Conservation (phyloP, 2,797 vertebrate species). For the Xiphophorus birchmanni region DNA sequence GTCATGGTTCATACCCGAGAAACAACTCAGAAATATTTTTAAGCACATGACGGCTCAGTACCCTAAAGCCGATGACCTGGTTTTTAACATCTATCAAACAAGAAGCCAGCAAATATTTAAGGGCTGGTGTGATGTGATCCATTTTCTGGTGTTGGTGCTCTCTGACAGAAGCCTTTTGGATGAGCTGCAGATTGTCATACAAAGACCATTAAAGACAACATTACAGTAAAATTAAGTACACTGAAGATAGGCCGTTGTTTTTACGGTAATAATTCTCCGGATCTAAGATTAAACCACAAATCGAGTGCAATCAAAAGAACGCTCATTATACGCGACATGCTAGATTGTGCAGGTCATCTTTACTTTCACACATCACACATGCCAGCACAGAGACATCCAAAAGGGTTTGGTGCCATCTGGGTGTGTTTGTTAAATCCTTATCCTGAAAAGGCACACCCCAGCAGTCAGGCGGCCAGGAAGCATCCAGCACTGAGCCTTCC, state of each 20-base stretch:
- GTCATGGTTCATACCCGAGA: background rate
- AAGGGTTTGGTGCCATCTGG: constrained; percentile 18
- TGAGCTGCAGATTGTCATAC: background rate
- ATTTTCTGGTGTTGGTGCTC: background rate
- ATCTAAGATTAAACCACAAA: constrained; percentile 39
- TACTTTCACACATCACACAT: constrained; percentile 33
- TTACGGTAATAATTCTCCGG: constrained; percentile 27
- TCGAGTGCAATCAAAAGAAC: constrained; percentile 25
- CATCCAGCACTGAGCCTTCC: constrained; percentile 51
- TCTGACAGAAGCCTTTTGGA: background rate
- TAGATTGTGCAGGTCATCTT: constrained; percentile 14
- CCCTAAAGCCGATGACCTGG: background rate
- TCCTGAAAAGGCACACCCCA: constrained; percentile 62
- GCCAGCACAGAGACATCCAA: constrained; percentile 3
- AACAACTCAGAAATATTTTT: background rate
- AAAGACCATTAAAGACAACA: background rate
- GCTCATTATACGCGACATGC: constrained; percentile 21
- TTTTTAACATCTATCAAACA: background rate
- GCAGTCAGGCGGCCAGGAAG: constrained; percentile 44
- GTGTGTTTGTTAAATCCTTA: constrained; percentile 58
- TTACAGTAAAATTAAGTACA: background rate
- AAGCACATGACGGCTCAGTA: background rate
- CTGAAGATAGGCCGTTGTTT: background rate
- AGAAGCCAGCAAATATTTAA: background rate
- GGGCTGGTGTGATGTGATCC: background rate